phyloP scores from a whole-genome alignment of 2,888 invertebrate genomes.

The Dryobotodes eremita region DNA sequence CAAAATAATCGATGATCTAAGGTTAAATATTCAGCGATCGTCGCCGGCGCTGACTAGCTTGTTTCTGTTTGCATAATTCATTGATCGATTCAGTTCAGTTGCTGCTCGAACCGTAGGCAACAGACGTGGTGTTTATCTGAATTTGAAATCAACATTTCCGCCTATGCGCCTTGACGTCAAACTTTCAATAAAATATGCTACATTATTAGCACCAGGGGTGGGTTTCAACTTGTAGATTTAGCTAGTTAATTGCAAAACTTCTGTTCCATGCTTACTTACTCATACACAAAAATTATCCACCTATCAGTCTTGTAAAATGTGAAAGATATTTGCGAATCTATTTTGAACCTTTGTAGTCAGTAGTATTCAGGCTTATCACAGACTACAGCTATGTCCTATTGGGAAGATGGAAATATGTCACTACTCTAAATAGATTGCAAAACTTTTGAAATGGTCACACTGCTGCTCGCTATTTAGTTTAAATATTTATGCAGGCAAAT shows the following conservation, averaged over 20 bases:
- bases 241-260: conserved; percentile 20
- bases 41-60: conserved; percentile 72
- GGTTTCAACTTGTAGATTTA: not conserved
- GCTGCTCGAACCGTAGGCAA: conserved; percentile 69
- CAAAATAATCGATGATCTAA: conserved; percentile 79
- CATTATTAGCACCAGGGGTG: not conserved
- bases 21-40: conserved; percentile 83
- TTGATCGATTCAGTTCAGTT: conserved; percentile 79
- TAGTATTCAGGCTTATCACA: conserved; percentile 13
- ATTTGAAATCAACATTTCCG: conserved; percentile 76
- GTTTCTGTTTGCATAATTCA: conserved; percentile 86
- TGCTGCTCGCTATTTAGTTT: not conserved
- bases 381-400: not conserved
- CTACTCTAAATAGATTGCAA: conserved; percentile 1
- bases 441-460: conserved; percentile 2
- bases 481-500: conserved; percentile 3
- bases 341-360: conserved; percentile 30
- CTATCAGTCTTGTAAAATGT: conserved; percentile 5
- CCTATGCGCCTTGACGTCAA: conserved; percentile 73
- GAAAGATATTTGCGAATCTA: conserved; percentile 32
- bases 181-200: conserved; percentile 37
- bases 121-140: conserved; percentile 78
- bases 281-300: not conserved
- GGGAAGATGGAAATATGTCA: conserved; percentile 10
- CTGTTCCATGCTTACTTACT: not conserved